Conservation (phyloP, 2,797 vertebrate species). For the Distichodus sexfasciatus region DNA sequence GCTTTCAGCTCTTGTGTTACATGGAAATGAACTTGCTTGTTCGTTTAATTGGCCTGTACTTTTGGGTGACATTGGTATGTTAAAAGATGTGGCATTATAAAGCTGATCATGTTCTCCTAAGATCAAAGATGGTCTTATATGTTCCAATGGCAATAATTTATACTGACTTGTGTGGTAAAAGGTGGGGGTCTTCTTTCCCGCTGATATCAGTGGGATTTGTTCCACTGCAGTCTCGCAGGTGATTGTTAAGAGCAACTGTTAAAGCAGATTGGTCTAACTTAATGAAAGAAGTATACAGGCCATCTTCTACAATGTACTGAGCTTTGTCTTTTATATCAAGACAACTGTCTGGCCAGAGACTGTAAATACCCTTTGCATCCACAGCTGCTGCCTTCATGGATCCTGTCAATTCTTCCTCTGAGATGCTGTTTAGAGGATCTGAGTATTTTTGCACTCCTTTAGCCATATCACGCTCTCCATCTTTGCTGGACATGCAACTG, state of each 20-base stretch:
- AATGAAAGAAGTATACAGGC: neutral
- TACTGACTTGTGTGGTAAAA: no score
- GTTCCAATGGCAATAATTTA: no score
- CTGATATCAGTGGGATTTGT: neutral
- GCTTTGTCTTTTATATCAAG: no score
- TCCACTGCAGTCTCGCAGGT: neutral
- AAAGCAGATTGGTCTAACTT: neutral
- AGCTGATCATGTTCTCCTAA: neutral
- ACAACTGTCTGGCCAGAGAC: neutral
- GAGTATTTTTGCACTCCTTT: no score
- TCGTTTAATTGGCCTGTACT: neutral
- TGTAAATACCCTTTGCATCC: no score
- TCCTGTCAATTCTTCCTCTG: neutral
- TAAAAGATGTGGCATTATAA: neutral
- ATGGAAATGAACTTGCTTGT: neutral
- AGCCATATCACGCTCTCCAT: no score
- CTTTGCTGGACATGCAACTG: no score
- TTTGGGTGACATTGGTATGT: neutral
- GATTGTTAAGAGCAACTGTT: neutral
- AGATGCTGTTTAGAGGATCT: neutral
- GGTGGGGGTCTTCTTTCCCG: neutral
- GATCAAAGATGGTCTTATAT: no score
- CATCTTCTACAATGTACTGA: neutral
- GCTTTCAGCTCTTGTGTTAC: neutral
- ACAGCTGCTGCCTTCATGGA: neutral